Conservation (phyloP, 2,888 invertebrate genomes). For the Beris chalybata region DNA sequence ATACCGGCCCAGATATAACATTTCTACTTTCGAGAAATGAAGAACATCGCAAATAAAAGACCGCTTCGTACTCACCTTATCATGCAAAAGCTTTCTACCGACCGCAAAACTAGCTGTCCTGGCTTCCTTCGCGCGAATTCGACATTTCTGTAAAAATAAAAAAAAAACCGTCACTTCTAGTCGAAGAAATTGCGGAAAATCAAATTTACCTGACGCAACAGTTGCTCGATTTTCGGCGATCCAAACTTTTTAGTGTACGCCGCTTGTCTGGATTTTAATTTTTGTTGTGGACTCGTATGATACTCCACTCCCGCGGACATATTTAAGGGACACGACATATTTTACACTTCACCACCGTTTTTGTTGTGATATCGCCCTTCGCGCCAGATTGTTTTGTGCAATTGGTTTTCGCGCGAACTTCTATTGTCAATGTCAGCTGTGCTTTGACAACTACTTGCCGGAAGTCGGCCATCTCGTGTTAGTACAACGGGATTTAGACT, state of each 20-base stretch:
- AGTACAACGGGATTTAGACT: no score
- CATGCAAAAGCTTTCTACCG: conserved; percentile 6
- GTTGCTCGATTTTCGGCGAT: conserved; percentile 17
- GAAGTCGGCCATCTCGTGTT: not conserved
- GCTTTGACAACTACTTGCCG: not conserved
- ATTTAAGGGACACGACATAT: conserved; percentile 12
- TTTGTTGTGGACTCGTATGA: conserved; percentile 25
- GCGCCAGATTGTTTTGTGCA: no score
- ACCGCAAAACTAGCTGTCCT: not conserved
- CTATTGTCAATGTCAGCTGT: conserved; percentile 21
- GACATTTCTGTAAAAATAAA: conserved; percentile 16
- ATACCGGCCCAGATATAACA: no score
- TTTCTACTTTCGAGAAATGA: no score
- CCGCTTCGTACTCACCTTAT: conserved; percentile 9
- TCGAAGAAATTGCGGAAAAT: no score
- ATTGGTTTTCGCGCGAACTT: no score
- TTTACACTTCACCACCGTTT: not conserved
- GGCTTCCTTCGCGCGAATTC: conserved; percentile 14
- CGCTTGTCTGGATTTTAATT: conserved; percentile 19
- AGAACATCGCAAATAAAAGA: no score
- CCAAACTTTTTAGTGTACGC: conserved; percentile 18
- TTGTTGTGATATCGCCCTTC: no score
- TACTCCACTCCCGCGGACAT: conserved; percentile 11
- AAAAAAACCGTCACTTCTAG: no score
- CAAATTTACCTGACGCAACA: conserved; percentile 14